Evolutionary conservation across 2,797 vertebrate genomes (phyloP), one percentile per base, ranked within the genome.

Genomic region (Crocidura indochinensis): DNA sequence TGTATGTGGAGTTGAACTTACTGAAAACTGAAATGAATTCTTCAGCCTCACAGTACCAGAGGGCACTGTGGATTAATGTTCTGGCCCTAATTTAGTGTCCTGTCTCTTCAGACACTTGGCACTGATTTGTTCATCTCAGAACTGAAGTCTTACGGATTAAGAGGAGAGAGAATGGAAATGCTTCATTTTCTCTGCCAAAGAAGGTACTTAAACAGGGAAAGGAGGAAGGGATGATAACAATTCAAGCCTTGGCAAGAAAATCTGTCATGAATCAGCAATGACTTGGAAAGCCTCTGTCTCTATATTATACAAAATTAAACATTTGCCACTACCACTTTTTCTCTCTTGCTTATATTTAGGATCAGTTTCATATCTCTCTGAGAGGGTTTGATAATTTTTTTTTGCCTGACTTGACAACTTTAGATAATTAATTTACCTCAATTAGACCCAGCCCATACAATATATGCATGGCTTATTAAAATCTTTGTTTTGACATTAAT

Each of bases 401-500:
- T 56, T 73, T 47, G 87, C 7, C 46, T 69, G 78, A 14, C 38
- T 95, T 91, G 93, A 81, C 71, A 51, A 31, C 73, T 79, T 49
- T 10, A 67, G 12, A 46, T 91, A 87, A 91, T 93, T 96, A 91
- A 88, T 94, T 96, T 95, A 89, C 92, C 94, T 95, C 91, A 91
- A 77, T 92, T 69, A 82, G 85, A 82, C 62, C 29, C 9, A 82
- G 49, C 46, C 80, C 91, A 67, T 85, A 7, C 79, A 88, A 79
- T 73, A 83, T 90, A 89, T 91, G 60, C 31, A 0, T 1, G 91
- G 92, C 90, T 80, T 94, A 95, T 95, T 74, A 14, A 29, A 38
- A 46, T 71, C 94, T 96, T 97, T 96, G 90, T 91, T 97, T 93
- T 91, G 93, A 95, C 53, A 80, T 64, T 95, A 95, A 93, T 96